Percentiles rank a stretch among this genome's conserved stretches.
These are phyloP conservation scores for Cataglyphis cursor DNA, from an alignment of 2,888 invertebrate species.

Conservation along the genomic window DNA sequence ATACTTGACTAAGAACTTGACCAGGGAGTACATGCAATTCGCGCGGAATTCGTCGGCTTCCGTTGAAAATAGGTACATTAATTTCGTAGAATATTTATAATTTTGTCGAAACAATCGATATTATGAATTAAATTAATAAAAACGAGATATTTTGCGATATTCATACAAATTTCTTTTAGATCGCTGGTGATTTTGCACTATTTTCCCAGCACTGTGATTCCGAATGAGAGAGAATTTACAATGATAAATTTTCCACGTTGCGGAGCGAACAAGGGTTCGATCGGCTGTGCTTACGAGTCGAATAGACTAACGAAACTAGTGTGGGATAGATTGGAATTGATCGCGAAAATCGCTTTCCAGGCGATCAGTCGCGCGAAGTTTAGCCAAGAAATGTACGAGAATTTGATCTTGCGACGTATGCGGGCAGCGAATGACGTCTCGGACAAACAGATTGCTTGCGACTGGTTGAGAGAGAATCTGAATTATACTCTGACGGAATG, in stretches of 20 bases:
- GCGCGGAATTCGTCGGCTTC: slow-evolving; percentile 45
- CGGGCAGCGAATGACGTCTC: slow-evolving; percentile 51
- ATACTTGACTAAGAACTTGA: slow-evolving; percentile 85
- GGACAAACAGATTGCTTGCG: slow-evolving; percentile 89
- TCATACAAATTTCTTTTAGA: slow-evolving; percentile 74
- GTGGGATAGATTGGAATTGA: slow-evolving; percentile 88
- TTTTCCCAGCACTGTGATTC: slow-evolving; percentile 90
- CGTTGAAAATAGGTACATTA: slow-evolving; percentile 57
- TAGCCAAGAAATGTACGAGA: slow-evolving; percentile 87
- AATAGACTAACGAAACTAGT: slow-evolving; percentile 90
- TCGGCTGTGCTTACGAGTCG: slow-evolving; percentile 91
- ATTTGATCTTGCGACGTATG: slow-evolving; percentile 86
- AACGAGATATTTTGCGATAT: not conserved
- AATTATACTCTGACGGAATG: slow-evolving; percentile 87
- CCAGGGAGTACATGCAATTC: slow-evolving; percentile 77
- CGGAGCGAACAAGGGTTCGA: slow-evolving; percentile 72
- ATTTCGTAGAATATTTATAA: not conserved
- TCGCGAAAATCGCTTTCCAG: slow-evolving; percentile 88
- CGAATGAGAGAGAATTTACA: slow-evolving; percentile 87
- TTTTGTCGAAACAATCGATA: not conserved
- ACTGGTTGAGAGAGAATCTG: slow-evolving; percentile 89
- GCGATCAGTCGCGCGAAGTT: slow-evolving; percentile 88
- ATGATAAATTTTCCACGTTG: slow-evolving; percentile 90
- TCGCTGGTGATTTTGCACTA: slow-evolving; percentile 90
- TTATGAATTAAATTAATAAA: not conserved